Evolutionary conservation across 2,797 vertebrate genomes (phyloP), one percentile per base, ranked within the genome.

Genomic region (Syngnathus rostellatus): DNA sequence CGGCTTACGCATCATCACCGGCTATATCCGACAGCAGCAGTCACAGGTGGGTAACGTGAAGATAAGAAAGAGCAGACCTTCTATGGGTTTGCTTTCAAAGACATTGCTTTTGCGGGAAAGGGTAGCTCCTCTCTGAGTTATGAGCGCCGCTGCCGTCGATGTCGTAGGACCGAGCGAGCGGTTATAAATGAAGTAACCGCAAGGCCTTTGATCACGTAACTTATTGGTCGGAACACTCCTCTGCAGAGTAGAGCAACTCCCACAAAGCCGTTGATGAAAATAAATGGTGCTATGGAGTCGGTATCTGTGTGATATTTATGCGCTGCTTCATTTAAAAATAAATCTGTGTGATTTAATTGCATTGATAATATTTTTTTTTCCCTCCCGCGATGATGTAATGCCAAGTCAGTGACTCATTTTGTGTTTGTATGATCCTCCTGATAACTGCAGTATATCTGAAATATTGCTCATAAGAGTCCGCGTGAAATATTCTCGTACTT

Each of bases 11-110:
- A 88, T 99, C 71, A 95, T 99, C 37, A 81, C 94, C 0, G 94
- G 94, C 21, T 99, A 96, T 68, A 93, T 97, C 81, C 87, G 93
- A 65, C 90, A 97, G 81, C 94, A 94, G 73, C 92, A 95, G 78
- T 86, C 92, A 0, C 94, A 97, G 93, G 97, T 89, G 72, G 76
- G 81, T 57, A 50, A 68, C 48, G 55, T 48, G 77, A 85, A 62
- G 80, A 63, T 79, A 71, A 67, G 62, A 72, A 82, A 86, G 81
- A 77, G 75, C 81, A 77, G 16, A 45, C 83, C 85, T 84, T 87
- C 65, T 88, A 83, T 70, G 86, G 83, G 41, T 80, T 66, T 76
- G 71, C 70, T 72, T 72, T 80, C 62, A 74, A 78, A 85, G 69
- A 71, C 78, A 82, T 84, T 77, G 72, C 81, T 31, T 31, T 31